Conservation (phyloP, 2,888 invertebrate genomes). For the Xanthia icteritia region DNA sequence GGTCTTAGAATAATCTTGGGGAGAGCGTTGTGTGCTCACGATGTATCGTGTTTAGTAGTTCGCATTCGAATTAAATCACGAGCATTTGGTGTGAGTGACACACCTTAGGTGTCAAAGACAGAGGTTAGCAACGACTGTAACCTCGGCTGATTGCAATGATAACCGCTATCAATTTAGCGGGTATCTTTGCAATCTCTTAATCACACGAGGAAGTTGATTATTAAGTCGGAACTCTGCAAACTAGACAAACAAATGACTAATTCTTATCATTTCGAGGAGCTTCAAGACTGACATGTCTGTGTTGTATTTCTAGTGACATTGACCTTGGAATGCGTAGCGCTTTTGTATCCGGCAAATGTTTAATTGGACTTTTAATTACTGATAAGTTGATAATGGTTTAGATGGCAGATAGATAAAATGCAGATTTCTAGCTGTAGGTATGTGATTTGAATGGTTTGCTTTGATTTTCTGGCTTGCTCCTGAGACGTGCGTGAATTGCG, state of each 20-base stretch:
- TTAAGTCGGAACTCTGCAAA: constrained; percentile 5
- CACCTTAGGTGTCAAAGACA: constrained; percentile 2
- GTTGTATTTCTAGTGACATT: constrained; percentile 14
- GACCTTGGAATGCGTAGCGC: constrained; percentile 17
- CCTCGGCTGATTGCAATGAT: constrained; percentile 38
- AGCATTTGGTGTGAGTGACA: not conserved
- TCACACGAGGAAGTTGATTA: constrained; percentile 36
- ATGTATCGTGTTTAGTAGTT: not conserved
- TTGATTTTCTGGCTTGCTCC: not conserved
- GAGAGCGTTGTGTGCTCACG: not conserved
- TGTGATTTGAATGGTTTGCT: not conserved
- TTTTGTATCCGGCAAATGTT: constrained; percentile 37
- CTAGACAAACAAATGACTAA: constrained; percentile 36
- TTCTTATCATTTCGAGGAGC: constrained; percentile 32
- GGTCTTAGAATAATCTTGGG: not conserved
- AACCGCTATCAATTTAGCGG: not conserved
- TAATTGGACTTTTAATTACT: constrained; percentile 33
- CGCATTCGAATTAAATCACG: constrained; percentile 20
- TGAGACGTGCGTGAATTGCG: not conserved
- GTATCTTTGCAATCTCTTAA: constrained; percentile 36
- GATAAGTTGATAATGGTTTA: constrained; percentile 15
- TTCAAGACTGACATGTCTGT: not conserved
- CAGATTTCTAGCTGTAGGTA: not conserved
- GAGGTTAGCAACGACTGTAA: not conserved
- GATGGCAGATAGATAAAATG: constrained; percentile 27